A percentile compares a stretch with the other conserved stretches of the same genome.
Conservation (phyloP, 2,797 vertebrate species). For the Tragopan temminckii region DNA sequence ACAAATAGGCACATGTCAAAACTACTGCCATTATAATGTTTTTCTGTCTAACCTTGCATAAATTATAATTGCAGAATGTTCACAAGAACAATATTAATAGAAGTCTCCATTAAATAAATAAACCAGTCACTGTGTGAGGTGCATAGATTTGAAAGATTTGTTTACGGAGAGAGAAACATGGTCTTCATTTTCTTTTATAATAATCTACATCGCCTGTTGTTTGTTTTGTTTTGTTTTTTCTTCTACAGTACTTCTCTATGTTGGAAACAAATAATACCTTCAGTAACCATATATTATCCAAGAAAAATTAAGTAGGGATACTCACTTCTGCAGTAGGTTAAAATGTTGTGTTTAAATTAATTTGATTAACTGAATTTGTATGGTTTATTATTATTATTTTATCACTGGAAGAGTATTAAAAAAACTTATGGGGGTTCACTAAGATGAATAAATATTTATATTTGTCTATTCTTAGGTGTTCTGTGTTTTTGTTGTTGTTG, state of each 20-base stretch:
- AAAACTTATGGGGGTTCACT: background rate
- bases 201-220: background rate
- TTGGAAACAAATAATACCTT: background rate
- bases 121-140: background rate
- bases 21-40: background rate
- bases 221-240: too few relatives aligned
- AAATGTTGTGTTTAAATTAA: background rate
- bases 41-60: background rate
- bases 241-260: background rate
- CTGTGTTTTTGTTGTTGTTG: too few relatives aligned
- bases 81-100: background rate
- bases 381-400: background rate
- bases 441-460: background rate
- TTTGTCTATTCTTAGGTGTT: background rate
- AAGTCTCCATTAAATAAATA: background rate
- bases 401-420: background rate
- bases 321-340: background rate
- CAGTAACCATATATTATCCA: background rate
- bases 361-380: background rate
- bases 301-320: too few relatives aligned
- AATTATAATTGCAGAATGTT: slow-evolving; percentile 27
- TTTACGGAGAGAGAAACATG: background rate
- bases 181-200: background rate
- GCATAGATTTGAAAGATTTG: background rate
- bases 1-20: background rate